phyloP scores from a whole-genome alignment of 2,113 vertebrate species.

The Ailuropoda melanoleuca region DNA sequence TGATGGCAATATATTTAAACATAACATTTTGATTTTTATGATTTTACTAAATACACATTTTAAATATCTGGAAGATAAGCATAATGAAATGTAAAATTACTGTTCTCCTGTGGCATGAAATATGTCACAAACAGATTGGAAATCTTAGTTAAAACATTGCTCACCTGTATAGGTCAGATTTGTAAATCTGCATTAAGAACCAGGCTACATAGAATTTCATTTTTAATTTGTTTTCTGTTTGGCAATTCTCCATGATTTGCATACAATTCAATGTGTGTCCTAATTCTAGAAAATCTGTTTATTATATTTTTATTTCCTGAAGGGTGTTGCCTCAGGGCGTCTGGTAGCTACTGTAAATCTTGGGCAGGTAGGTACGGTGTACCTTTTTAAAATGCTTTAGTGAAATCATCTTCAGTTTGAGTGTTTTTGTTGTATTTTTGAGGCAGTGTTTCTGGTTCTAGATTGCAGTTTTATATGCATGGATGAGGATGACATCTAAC shows the following conservation, averaged over 20 bases:
- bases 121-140: not conserved
- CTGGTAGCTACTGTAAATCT: not conserved
- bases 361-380: not conserved
- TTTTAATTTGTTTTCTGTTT: not conserved
- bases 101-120: not conserved
- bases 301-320: not conserved
- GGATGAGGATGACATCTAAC: not conserved
- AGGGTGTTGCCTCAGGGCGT: not conserved
- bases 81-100: not conserved
- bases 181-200: not conserved
- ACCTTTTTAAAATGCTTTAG: not conserved
- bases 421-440: not conserved
- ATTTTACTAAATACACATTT: not conserved
- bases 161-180: not conserved
- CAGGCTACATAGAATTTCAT: not conserved
- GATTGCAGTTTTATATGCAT: not conserved
- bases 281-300: not conserved
- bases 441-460: not conserved
- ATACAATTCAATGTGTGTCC: not conserved
- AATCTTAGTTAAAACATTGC: not conserved
- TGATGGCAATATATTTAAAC: not conserved
- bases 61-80: not conserved
- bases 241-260: not conserved
- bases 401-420: not conserved
- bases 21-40: not conserved